A percentile compares a stretch with the other conserved stretches of the same genome.
phyloP scores from a whole-genome alignment of 2,113 vertebrate genomes.

The Eulacestoma nigropectus region DNA sequence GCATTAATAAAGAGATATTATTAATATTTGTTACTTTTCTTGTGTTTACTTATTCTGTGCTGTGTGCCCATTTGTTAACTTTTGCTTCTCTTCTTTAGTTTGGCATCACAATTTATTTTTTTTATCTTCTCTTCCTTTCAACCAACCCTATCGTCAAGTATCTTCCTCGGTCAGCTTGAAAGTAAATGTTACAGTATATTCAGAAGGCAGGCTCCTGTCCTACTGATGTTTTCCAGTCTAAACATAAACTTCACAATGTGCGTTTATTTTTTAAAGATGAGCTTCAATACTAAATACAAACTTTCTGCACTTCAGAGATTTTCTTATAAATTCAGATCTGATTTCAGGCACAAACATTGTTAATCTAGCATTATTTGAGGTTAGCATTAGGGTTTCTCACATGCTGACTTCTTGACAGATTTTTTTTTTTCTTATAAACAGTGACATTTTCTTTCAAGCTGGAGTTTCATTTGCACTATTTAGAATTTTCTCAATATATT shows the following conservation, averaged over 20 bases:
- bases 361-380: not conserved
- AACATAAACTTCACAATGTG: not conserved
- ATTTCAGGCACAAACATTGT: not conserved
- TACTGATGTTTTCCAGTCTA: not conserved
- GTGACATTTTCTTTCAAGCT: constrained; percentile 16
- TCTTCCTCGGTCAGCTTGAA: not conserved
- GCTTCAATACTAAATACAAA: not conserved
- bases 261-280: not conserved
- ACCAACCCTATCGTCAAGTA: not conserved
- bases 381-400: not conserved
- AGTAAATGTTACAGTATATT: not conserved
- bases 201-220: not conserved
- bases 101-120: not conserved
- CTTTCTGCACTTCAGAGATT: not conserved
- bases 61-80: not conserved
- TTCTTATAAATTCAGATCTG: not conserved
- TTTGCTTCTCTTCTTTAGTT: not conserved
- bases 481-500: constrained; percentile 29
- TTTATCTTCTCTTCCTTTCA: not conserved
- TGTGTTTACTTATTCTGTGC: not conserved
- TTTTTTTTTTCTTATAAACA: not conserved
- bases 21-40: not conserved
- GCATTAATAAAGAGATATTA: not conserved
- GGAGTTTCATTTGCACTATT: constrained; percentile 34
- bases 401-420: not conserved